Percentiles rank a stretch among this genome's conserved stretches.
phyloP scores from a whole-genome alignment of 92 coral and sea anemone genomes.

The Anthopleura xanthogrammica region DNA sequence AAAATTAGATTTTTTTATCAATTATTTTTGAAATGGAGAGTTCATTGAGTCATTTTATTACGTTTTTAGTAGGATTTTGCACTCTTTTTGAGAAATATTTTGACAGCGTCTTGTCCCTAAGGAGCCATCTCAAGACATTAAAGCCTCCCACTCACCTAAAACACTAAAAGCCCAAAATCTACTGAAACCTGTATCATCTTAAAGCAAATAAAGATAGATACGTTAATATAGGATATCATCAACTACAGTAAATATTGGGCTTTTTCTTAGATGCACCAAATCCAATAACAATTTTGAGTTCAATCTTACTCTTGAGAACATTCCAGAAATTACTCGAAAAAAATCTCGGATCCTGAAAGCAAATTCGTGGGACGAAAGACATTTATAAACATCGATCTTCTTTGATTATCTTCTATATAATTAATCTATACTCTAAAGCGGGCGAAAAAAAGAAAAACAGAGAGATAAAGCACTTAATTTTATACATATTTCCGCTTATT shows the following conservation, averaged over 20 bases:
- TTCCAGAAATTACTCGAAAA: neutral
- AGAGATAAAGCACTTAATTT: neutral
- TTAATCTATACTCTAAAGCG: neutral
- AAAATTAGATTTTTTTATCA: neutral
- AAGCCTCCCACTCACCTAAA: neutral
- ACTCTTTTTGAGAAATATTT: neutral
- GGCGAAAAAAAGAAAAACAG: neutral
- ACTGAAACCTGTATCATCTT: neutral
- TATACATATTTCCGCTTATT: neutral
- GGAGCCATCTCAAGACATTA: neutral
- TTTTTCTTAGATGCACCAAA: neutral
- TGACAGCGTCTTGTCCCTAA: neutral
- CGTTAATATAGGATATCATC: neutral
- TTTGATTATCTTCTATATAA: neutral
- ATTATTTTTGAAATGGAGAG: too few species aligned
- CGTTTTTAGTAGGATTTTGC: neutral
- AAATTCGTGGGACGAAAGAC: neutral
- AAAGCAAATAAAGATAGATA: neutral
- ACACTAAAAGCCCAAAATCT: neutral
- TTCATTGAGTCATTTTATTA: too few species aligned
- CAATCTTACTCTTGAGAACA: neutral
- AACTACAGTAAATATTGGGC: neutral
- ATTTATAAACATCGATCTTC: neutral
- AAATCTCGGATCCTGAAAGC: too few species aligned
- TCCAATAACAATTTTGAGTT: neutral